phyloP scores from a whole-genome alignment of 2,888 invertebrate species.

The Muschampia plurimacula region DNA sequence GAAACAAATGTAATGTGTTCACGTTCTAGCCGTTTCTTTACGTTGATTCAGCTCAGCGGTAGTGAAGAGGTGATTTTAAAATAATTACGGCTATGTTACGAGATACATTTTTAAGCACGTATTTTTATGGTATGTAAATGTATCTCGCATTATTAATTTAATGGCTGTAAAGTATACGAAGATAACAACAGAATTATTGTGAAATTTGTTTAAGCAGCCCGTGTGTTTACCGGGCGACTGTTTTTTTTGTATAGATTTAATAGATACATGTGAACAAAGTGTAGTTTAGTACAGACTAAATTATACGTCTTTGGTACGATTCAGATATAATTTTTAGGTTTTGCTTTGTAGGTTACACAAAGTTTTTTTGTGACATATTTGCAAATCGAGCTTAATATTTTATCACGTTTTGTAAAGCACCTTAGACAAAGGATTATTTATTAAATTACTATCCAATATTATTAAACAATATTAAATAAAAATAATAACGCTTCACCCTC shows the following conservation, averaged over 20 bases:
- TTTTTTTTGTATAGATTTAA: conserved; percentile 15
- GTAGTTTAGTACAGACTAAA: conserved; percentile 8
- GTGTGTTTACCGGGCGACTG: neutral
- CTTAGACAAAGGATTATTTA: no score
- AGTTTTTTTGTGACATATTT: no score
- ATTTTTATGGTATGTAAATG: conserved; percentile 46
- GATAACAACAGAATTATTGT: conserved; percentile 35
- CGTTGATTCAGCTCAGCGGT: neutral
- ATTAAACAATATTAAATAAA: no score
- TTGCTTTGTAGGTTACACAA: neutral
- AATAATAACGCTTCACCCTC: no score
- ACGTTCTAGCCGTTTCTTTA: neutral
- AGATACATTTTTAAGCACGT: conserved; percentile 44
- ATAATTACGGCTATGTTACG: conserved; percentile 44
- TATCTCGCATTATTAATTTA: conserved; percentile 36
- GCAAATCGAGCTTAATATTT: no score
- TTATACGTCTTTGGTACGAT: neutral
- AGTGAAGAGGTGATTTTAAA: conserved; percentile 17
- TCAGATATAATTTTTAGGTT: neutral
- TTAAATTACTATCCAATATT: no score
- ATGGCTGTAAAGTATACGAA: conserved; percentile 36
- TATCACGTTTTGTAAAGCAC: no score
- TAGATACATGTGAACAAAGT: neutral
- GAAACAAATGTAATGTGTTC: neutral
- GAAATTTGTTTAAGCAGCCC: conserved; percentile 28